Evolutionary conservation across 2,888 invertebrate species (phyloP), one percentile per base, ranked within the genome.

Genomic region (Drosophila nr. medialis): DNA sequence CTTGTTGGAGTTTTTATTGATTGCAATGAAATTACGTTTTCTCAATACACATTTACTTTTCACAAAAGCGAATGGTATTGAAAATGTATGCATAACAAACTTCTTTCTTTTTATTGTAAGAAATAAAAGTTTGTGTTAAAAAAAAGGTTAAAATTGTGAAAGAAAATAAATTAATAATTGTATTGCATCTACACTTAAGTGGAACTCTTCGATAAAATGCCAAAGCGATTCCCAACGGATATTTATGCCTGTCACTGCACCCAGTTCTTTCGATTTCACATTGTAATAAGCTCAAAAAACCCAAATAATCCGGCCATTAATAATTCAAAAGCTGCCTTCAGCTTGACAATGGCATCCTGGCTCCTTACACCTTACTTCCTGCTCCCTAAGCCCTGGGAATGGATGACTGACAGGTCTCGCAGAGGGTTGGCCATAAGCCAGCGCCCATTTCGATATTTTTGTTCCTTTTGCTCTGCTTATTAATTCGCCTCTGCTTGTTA

Each of bases 251-350:
- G 56, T 45, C 61, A 51, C 36, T 29, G 49, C 48, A 27, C 4
- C 53, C 7, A 53, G 30, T 56, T 63, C 38, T 13, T 53, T 42
- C 34, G 49, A 40, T 60, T 72, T 73, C 30, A 36, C 54, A 68
- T 65, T 64, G 76, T 65, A 63, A 62, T 76, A 72, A 58, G 56
- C 63, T 45, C 38, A 45, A 59, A 59, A 64, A 55, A 61, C 48
- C 53, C 63, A 63, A 62, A 70, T 75, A 77, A 78, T 70, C 64
- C 58, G 50, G 15, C 48, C 38, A 80, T 85, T 68, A 84, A 83
- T 83, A 75, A 85, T 80, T 85, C 65, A 83, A 73, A 75, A 75
- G 73, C 64, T 68, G 58, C 45, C 58, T 32, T 42, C 38, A 30
- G 29, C 48, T 42, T 58, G 36, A 40, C 38, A 55, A 60, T 59